Evolutionary conservation across 1,140 invertebrate species (phyloP), one percentile per base, ranked within the genome.

Genomic region (Atta cephalotes): DNA sequence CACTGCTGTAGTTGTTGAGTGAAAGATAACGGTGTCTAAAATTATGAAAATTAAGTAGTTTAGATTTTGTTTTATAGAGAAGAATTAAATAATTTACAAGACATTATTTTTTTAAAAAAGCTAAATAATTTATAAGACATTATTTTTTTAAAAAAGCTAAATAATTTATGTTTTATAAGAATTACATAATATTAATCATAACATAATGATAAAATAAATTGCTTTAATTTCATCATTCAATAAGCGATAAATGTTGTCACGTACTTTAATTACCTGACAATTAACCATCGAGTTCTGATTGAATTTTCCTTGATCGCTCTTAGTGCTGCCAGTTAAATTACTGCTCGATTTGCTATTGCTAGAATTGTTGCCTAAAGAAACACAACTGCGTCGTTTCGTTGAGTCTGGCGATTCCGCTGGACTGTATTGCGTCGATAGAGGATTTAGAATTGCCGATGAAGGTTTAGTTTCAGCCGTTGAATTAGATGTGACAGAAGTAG

Each of bases 1-100:
- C 96, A 96, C 88, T 96, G 96, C 82, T 98, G 97, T 16, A 98
- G 93, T 94, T 98, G 97, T 93, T 98, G 97, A 4, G 97, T 98
- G 91, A 98, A 98, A 14, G 97, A 96, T 87, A 97, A 95, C 10
- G 96, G 96, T 49, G 94, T 90, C 95, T 96, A 91, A 60, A 94
- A 88, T 89, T 85, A 88, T 68, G 82, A 88, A 84, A 87, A 65
- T 80, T 58, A 85, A 66, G 74, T 72, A 85, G 25, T 62, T 25
- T 62, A 28, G 3, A 28, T 28, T 28, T 28, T 25, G 2, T 25
- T 62, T 0, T 62, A 3, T 63, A 68, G 21, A 21, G 21, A 21
- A 14, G 12, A 21, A 21, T 66, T 45, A 68, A 68, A 68, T 68
- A 68, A 68, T 68, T 49, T 35, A 14, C 28, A 65, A 65, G 16